phyloP scores from a whole-genome alignment of 2,113 vertebrate genomes.

The Semnornis frantzii region DNA sequence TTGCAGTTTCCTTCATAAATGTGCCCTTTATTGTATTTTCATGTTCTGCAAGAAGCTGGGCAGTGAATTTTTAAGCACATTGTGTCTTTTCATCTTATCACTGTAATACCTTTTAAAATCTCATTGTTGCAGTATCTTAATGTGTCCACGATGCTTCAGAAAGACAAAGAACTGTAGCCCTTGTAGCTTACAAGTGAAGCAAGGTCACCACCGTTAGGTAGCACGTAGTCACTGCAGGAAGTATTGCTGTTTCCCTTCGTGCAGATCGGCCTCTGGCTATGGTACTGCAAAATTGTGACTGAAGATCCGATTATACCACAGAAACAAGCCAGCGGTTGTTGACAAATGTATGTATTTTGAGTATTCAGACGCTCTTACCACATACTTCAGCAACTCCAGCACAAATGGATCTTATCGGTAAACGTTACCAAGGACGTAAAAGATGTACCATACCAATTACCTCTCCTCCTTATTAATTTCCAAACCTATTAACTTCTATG shows the following conservation, averaged over 20 bases:
- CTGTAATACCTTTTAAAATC: neutral
- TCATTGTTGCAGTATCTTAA: neutral
- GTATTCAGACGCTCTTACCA: neutral
- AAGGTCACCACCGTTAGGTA: constrained; percentile 41
- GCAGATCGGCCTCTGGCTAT: neutral
- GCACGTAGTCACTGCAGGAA: neutral
- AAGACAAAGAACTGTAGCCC: neutral
- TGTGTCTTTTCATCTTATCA: neutral
- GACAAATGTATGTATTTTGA: neutral
- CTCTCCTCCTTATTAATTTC: neutral
- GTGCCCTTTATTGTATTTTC: neutral
- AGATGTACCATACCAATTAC: neutral
- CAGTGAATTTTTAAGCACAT: neutral
- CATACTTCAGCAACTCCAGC: neutral
- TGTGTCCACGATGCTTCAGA: neutral
- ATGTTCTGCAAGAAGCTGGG: neutral
- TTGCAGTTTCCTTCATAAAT: neutral
- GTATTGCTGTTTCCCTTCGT: neutral
- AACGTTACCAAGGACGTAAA: neutral
- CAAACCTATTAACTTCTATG: neutral
- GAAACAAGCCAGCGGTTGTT: neutral
- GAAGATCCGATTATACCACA: neutral
- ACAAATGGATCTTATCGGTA: neutral
- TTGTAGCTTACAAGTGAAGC: neutral
- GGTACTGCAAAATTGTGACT: neutral